Evolutionary conservation across 2,888 invertebrate genomes (phyloP).

Genomic region (Capitulum mitella): DNA sequence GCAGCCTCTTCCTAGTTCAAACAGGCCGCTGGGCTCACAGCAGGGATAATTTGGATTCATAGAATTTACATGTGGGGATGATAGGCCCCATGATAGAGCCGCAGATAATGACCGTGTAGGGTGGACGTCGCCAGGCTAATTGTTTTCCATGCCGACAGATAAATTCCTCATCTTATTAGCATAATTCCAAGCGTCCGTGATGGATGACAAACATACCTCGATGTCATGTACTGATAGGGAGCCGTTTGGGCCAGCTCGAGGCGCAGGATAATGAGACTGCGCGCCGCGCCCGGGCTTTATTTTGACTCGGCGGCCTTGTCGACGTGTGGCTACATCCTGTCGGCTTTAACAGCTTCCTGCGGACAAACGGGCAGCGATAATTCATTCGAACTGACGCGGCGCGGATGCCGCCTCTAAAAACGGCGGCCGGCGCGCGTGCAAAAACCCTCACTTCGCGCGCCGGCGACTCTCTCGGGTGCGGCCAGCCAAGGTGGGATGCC

Average conservation of each 20-base stretch:
- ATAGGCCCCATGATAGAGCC: neutral
- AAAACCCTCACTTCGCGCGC: too few relatives aligned
- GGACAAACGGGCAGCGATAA: neutral
- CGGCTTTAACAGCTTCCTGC: neutral
- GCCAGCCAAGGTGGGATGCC: too few relatives aligned
- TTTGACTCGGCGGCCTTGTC: neutral
- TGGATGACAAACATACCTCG: neutral
- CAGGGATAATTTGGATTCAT: neutral
- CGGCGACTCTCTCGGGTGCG: too few relatives aligned
- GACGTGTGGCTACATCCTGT: neutral
- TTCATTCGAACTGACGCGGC: neutral
- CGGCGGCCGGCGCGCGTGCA: neutral
- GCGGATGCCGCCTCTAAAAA: neutral
- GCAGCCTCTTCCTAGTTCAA: neutral
- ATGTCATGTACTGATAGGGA: neutral
- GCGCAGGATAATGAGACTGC: neutral
- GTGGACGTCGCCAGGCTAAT: neutral
- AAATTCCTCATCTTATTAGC: slow-evolving; percentile 5
- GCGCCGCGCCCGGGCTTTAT: neutral
- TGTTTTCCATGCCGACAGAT: slow-evolving; percentile 24
- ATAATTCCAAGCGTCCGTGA: neutral
- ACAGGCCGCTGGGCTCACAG: neutral
- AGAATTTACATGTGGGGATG: neutral
- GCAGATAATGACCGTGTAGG: neutral
- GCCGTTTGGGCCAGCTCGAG: neutral